Conservation (phyloP, 2,113 vertebrate species). For the Henicopernis longicauda region DNA sequence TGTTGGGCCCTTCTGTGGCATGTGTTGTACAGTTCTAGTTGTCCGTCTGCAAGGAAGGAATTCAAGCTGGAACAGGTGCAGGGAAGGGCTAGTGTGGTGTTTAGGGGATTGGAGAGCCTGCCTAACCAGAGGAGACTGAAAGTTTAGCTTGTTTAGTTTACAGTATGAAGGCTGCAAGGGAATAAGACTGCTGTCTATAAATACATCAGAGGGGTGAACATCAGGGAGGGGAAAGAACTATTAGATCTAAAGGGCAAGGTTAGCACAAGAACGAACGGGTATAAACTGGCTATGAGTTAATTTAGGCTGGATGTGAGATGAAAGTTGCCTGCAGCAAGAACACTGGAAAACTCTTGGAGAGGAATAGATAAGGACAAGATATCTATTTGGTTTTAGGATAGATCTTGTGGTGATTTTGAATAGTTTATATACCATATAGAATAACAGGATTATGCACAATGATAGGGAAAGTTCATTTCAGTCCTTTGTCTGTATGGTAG, state of each 20-base stretch:
- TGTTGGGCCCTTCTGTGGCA: background rate
- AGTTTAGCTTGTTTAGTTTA: constrained; percentile 28
- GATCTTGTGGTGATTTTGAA: background rate
- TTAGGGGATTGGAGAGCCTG: background rate
- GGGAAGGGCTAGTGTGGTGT: constrained; percentile 30
- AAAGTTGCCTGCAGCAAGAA: background rate
- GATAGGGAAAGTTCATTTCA: background rate
- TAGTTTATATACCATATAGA: background rate
- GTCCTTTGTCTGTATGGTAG: background rate
- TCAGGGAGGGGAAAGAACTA: background rate
- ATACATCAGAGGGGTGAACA: constrained; percentile 27
- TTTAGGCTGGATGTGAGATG: background rate
- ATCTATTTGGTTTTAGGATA: background rate
- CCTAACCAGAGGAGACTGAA: background rate
- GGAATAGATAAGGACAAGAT: background rate
- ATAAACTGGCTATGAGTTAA: background rate
- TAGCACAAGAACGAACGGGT: background rate
- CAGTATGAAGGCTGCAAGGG: constrained; percentile 8
- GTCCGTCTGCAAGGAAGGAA: background rate
- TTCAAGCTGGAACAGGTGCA: constrained; percentile 55
- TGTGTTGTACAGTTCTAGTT: background rate
- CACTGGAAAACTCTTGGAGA: background rate
- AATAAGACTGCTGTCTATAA: constrained; percentile 24
- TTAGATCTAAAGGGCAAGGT: constrained; percentile 56
- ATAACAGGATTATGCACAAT: background rate